Percentiles rank a stretch among this genome's conserved stretches.
These are phyloP conservation scores for Arizona elegans DNA, from an alignment of 2,113 vertebrate species.

Conservation along the genomic window DNA sequence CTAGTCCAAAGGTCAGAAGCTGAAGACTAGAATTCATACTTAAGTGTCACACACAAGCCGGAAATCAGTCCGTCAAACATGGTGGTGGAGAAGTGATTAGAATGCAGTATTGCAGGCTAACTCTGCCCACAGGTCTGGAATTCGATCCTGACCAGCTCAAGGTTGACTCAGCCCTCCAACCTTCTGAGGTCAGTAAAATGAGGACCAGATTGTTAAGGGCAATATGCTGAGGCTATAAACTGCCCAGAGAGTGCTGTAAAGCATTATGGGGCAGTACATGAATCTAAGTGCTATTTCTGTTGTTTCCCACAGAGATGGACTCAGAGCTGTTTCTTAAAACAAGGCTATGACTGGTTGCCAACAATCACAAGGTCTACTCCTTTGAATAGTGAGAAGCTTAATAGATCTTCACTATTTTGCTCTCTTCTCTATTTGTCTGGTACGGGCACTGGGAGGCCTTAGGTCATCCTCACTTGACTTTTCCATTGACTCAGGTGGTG, in stretches of 20 bases:
- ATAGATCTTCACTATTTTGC: neutral
- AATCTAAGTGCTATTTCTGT: neutral
- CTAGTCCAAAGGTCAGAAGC: neutral
- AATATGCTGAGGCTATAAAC: neutral
- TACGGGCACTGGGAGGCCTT: neutral
- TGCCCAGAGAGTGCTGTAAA: neutral
- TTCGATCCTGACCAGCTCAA: neutral
- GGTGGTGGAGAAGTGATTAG: neutral
- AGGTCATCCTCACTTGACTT: neutral
- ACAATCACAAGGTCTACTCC: neutral
- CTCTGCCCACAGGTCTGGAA: neutral
- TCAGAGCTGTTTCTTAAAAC: neutral
- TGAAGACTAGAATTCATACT: neutral
- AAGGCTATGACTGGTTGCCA: neutral
- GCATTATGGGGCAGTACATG: neutral
- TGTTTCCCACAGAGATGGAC: neutral
- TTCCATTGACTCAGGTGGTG: neutral
- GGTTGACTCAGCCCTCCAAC: neutral
- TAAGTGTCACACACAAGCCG: neutral
- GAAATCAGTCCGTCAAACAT: neutral
- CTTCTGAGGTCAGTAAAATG: neutral
- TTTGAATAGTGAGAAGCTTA: neutral
- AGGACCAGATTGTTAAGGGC: neutral
- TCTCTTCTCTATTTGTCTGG: neutral
- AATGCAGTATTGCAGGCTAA: neutral